Percentiles rank a stretch among this genome's conserved stretches.
Evolutionary conservation across 2,797 vertebrate genomes (phyloP).

Genomic region (Myotis vivesi): DNA sequence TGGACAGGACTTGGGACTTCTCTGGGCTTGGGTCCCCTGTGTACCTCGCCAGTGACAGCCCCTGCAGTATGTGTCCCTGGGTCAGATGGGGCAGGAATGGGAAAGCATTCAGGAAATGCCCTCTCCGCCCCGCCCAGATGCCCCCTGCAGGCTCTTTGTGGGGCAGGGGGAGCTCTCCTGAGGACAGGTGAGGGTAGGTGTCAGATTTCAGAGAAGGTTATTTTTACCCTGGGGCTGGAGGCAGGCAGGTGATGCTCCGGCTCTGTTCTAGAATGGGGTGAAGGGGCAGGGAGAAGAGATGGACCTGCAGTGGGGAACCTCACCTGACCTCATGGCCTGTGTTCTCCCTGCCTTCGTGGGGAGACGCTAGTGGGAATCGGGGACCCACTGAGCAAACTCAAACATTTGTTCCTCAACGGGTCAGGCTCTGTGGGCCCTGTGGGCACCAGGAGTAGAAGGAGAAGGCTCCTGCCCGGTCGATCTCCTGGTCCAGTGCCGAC

Average conservation of each 20-base stretch:
- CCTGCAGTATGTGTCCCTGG: background rate
- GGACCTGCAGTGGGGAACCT: background rate
- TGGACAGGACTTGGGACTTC: background rate
- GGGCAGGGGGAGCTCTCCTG: background rate
- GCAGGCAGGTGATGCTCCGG: background rate
- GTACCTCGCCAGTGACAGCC: background rate
- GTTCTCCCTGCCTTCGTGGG: background rate
- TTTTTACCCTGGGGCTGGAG: constrained; percentile 50
- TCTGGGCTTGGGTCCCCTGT: background rate
- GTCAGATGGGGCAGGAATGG: background rate
- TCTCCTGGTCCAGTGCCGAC: background rate
- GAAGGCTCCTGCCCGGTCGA: background rate
- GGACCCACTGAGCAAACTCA: background rate
- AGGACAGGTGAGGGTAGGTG: background rate
- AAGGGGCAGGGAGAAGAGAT: background rate
- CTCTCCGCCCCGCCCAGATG: background rate
- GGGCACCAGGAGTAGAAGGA: background rate
- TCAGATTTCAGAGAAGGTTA: constrained; percentile 56
- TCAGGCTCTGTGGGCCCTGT: background rate
- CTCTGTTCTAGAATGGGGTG: constrained; percentile 1
- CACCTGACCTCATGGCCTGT: background rate
- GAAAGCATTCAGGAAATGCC: background rate
- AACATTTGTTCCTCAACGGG: background rate
- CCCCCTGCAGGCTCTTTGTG: background rate
- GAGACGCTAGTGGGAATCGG: background rate